These are phyloP conservation scores for Alentia gelatinosa DNA, from an alignment of 2,888 invertebrate species.

Conservation along the genomic window DNA sequence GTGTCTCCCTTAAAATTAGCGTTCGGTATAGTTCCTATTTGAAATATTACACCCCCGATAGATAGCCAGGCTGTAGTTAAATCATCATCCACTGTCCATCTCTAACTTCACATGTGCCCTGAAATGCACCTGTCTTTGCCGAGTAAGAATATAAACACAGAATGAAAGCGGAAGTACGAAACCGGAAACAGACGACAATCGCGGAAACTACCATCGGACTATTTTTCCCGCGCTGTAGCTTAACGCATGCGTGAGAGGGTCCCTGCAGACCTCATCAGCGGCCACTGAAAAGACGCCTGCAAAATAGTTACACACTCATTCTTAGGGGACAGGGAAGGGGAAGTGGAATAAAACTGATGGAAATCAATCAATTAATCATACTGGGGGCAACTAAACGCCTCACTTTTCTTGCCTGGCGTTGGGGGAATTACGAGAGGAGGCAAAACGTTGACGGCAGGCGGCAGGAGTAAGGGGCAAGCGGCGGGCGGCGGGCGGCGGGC, in stretches of 20 bases:
- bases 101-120: no score
- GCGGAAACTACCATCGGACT: no score
- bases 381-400: background rate
- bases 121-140: background rate
- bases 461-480: background rate
- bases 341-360: conserved; percentile 23
- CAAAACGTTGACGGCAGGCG: conserved; percentile 1
- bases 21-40: background rate
- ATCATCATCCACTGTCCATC: no score
- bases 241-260: background rate
- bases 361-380: conserved; percentile 19
- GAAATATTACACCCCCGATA: background rate
- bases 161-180: no score
- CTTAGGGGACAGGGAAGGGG: background rate
- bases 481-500: background rate
- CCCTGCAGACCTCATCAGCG: background rate
- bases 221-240: background rate
- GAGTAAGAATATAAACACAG: background rate
- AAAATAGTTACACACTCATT: conserved; percentile 25
- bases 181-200: no score
- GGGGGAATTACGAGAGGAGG: background rate
- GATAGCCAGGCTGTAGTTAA: no score
- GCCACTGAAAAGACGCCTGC: background rate
- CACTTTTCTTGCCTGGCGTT: background rate
- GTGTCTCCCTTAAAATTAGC: background rate